Evolutionary conservation across 2,888 invertebrate genomes (phyloP), one percentile per base, ranked within the genome.

Genomic region (Caenorhabditis sp.): DNA sequence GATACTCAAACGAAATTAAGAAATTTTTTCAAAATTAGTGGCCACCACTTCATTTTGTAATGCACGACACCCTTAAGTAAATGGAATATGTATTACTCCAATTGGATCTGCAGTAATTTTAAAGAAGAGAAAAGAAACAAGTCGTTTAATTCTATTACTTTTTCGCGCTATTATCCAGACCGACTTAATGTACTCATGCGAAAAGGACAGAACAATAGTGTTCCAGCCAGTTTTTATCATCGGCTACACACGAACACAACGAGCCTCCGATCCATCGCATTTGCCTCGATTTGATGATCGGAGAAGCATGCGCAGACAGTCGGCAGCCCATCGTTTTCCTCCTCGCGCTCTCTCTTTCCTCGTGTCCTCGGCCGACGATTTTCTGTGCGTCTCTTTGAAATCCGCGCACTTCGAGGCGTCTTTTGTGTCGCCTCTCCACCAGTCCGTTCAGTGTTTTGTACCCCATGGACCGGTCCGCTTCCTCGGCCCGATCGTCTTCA

Each of bases 401-500:
- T 68, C 68, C 58, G 68, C 58, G 68, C 58, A 68, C 68, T 68
- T 48, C 32, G 1, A 27, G n/a, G 50, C 7, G 53, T 65, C 65
- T 65, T 65, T 65, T 55, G 65, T 66, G 66, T 56, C 65, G 46
- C 48, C 26, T 26, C 2, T 27, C 26, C 55, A 6, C 48, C 43
- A 55, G 46, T 20, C 55, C 55, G 65, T 65, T 56, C 65, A 65
- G 24, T 52, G 37, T 30, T 50, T 62, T 61, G 39, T 30, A 46
- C 46, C 35, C 46, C 39, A 27, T 27, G 68, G 68, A 68, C 68
- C 68, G 68, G 68, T 68, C 68, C 50, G 52, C 48, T 61, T 59
- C 59, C 43, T 63, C 24, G 32, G 20, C 48, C 50, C 4, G 39
- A 53, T 65, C 71, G 62, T 68, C 72, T 58, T 68, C 45, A 35